Evolutionary conservation across 2,797 vertebrate species (phyloP).

Genomic region (Mormyrus hasselquistii): DNA sequence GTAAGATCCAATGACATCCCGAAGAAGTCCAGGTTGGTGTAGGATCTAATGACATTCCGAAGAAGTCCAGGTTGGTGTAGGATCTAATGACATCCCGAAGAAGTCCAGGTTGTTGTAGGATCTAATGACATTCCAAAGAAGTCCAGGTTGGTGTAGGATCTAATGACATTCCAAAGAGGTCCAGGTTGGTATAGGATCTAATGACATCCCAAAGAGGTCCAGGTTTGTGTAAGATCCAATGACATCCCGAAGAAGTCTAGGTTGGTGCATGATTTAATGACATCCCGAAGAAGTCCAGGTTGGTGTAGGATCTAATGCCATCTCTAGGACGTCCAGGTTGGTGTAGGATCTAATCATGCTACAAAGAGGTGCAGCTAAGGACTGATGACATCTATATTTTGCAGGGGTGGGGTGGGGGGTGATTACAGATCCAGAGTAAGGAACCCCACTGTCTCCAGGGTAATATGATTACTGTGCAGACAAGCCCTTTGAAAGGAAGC

Average conservation of each 20-base stretch:
- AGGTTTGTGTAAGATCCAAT: no score
- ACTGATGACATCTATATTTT: neutral
- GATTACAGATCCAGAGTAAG: neutral
- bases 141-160: no score
- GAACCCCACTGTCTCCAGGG: neutral
- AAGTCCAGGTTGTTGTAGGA: no score
- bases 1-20: neutral
- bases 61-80: no score
- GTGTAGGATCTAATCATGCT: neutral
- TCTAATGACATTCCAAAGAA: neutral
- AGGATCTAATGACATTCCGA: no score
- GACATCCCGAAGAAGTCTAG: neutral
- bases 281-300: neutral
- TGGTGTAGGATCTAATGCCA: neutral
- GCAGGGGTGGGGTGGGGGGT: neutral
- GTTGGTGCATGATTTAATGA: neutral
- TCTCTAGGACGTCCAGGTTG: neutral
- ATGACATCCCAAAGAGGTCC: neutral
- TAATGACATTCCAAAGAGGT: neutral
- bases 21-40: no score
- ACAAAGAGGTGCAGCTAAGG: neutral
- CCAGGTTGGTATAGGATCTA: no score
- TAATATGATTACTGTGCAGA: slow-evolving; percentile 11
- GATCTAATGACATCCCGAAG: no score
- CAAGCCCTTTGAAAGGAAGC: neutral